These are phyloP conservation scores for Brachyalestes nurse DNA, from an alignment of 2,797 vertebrate genomes.

Conservation along the genomic window DNA sequence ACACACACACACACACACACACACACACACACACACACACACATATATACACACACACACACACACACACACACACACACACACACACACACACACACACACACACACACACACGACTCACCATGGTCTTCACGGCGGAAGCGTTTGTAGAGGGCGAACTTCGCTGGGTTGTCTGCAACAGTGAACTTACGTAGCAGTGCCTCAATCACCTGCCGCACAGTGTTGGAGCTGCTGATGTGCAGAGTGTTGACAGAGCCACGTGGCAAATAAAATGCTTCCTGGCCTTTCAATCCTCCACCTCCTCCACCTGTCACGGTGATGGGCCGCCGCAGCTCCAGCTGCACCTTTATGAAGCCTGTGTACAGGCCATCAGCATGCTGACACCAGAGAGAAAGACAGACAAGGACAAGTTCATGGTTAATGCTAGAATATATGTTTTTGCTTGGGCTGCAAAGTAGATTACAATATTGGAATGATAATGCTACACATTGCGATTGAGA, in stretches of 20 bases:
- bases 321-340: slow-evolving; percentile 89
- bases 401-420: not conserved
- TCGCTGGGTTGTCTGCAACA: slow-evolving; percentile 92
- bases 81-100: too few species aligned
- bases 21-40: too few species aligned
- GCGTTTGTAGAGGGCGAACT: slow-evolving; percentile 95
- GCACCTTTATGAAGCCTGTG: slow-evolving; percentile 97
- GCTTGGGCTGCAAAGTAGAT: too few species aligned
- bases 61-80: not conserved
- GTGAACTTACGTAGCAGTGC: slow-evolving; percentile 94
- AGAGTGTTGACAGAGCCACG: slow-evolving; percentile 86
- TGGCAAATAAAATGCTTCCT: slow-evolving; percentile 88
- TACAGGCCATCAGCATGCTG: slow-evolving; percentile 86
- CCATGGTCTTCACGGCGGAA: slow-evolving; percentile 93
- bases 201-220: slow-evolving; percentile 91
- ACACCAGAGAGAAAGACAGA: not conserved
- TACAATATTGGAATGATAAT: too few species aligned
- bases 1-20: too few species aligned
- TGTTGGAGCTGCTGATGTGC: slow-evolving; percentile 95
- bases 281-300: slow-evolving; percentile 55
- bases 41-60: slow-evolving; percentile 14
- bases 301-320: slow-evolving; percentile 80
- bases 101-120: slow-evolving; percentile 61
- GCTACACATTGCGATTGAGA: too few species aligned
- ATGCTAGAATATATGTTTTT: too few species aligned